Conservation (phyloP, 2,113 vertebrate species). For the Platichthys stellatus region DNA sequence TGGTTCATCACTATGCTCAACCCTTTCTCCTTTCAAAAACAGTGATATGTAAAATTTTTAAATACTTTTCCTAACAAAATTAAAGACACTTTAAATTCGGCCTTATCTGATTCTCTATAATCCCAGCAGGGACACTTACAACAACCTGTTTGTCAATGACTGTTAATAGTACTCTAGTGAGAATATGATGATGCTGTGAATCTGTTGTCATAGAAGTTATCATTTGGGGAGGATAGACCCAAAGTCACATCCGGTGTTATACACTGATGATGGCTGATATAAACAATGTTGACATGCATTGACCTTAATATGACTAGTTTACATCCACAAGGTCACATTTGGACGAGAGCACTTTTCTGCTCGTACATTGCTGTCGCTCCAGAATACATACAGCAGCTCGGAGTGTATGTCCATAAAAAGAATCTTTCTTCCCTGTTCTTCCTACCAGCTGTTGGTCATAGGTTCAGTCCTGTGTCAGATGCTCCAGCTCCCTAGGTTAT, state of each 20-base stretch:
- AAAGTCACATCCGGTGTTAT: conserved; percentile 14
- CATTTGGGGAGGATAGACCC: neutral
- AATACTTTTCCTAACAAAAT: too few relatives aligned
- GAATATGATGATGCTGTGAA: neutral
- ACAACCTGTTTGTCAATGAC: neutral
- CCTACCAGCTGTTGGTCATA: conserved; percentile 63
- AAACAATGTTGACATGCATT: conserved; percentile 12
- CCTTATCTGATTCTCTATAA: too few relatives aligned
- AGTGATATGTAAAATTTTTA: too few relatives aligned
- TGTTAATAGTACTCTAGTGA: too few relatives aligned
- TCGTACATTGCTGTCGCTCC: neutral
- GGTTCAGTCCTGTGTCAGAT: conserved; percentile 73
- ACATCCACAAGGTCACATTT: neutral
- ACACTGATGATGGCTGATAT: neutral
- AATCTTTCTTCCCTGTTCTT: conserved; percentile 13
- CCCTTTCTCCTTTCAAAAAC: too few relatives aligned
- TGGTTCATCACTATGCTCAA: too few relatives aligned
- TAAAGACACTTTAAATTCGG: too few relatives aligned
- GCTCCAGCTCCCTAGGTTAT: conserved; percentile 68
- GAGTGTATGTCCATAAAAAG: conserved; percentile 23
- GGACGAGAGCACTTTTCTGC: neutral
- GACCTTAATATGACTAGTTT: neutral
- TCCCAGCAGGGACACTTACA: too few relatives aligned
- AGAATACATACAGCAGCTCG: conserved; percentile 1
- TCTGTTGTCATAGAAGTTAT: neutral